These are phyloP conservation scores for Ornithorhynchus anatinus DNA, from an alignment of 2,113 vertebrate species.

Conservation along the genomic window DNA sequence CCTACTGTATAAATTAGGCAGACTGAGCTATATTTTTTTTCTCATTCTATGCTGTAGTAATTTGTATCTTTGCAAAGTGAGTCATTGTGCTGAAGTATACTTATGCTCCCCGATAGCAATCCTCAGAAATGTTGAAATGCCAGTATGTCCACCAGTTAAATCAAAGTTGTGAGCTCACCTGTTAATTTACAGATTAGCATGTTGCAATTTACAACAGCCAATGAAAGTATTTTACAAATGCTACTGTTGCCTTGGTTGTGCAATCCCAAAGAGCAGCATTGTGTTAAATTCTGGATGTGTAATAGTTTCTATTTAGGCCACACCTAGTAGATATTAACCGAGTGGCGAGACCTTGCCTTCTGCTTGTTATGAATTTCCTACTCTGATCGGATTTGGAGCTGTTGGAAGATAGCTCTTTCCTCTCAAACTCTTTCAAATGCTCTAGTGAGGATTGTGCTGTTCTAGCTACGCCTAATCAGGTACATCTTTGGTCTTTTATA, in stretches of 20 bases:
- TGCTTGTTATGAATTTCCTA: neutral
- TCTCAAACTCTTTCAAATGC: neutral
- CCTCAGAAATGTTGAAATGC: slow-evolving; percentile 39
- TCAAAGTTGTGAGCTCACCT: slow-evolving; percentile 44
- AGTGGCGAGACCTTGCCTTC: neutral
- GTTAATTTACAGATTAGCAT: slow-evolving; percentile 41
- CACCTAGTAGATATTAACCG: slow-evolving; percentile 12
- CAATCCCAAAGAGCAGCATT: neutral
- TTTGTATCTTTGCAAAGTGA: slow-evolving; percentile 39
- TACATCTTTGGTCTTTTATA: too few species aligned
- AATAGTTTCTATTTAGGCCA: slow-evolving; percentile 49
- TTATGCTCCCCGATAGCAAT: slow-evolving; percentile 37
- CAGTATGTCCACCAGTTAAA: slow-evolving; percentile 27
- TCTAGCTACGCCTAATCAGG: slow-evolving; percentile 35
- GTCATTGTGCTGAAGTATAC: slow-evolving; percentile 14
- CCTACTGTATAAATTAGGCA: slow-evolving; percentile 21
- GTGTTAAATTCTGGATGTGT: slow-evolving; percentile 12
- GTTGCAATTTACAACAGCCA: slow-evolving; percentile 19
- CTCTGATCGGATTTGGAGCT: slow-evolving; percentile 7
- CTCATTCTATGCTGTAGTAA: slow-evolving; percentile 46
- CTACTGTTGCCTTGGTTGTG: neutral
- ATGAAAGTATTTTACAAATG: slow-evolving; percentile 49
- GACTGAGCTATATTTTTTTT: slow-evolving; percentile 36
- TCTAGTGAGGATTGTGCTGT: slow-evolving; percentile 12
- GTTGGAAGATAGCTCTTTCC: slow-evolving; percentile 14